Evolutionary conservation across 1,140 invertebrate species (phyloP).

Genomic region (Centruroides sculpturatus): DNA sequence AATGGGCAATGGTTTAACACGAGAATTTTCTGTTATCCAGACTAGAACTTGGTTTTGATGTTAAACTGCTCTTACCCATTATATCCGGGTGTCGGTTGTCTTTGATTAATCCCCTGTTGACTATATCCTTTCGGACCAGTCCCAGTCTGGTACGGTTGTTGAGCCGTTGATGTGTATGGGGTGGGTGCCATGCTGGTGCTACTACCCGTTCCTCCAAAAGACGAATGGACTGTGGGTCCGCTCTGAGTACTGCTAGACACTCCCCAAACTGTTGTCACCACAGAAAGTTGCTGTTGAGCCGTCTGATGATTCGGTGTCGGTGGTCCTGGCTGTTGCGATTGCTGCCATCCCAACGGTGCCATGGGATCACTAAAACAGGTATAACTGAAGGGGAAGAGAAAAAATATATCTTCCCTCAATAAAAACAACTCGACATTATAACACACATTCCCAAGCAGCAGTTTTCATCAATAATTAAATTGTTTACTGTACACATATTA

Average conservation of each 20-base stretch:
- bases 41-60: too few relatives aligned
- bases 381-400: slow-evolving; percentile 5
- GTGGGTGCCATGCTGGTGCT: slow-evolving; percentile 26
- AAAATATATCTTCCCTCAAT: too few relatives aligned
- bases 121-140: slow-evolving; percentile 20
- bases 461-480: too few relatives aligned
- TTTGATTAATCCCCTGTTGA: slow-evolving; percentile 17
- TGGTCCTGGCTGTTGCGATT: slow-evolving; percentile 15
- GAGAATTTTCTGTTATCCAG: too few relatives aligned
- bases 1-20: too few relatives aligned
- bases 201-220: slow-evolving; percentile 24
- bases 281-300: slow-evolving; percentile 25
- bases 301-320: slow-evolving; percentile 13
- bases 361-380: slow-evolving; percentile 12
- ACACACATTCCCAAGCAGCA: too few relatives aligned
- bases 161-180: slow-evolving; percentile 15
- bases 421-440: too few relatives aligned
- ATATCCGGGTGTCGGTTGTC: slow-evolving; percentile 10
- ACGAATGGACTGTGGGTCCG: slow-evolving; percentile 23
- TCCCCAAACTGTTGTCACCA: slow-evolving; percentile 34
- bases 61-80: slow-evolving; percentile 10
- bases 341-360: slow-evolving; percentile 20
- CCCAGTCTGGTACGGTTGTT: slow-evolving; percentile 22
- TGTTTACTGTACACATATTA: too few relatives aligned
- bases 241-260: slow-evolving; percentile 28